Evolutionary conservation across 1,140 invertebrate genomes (phyloP), one percentile per base, ranked within the genome.

Genomic region (Pollicipes pollicipes): DNA sequence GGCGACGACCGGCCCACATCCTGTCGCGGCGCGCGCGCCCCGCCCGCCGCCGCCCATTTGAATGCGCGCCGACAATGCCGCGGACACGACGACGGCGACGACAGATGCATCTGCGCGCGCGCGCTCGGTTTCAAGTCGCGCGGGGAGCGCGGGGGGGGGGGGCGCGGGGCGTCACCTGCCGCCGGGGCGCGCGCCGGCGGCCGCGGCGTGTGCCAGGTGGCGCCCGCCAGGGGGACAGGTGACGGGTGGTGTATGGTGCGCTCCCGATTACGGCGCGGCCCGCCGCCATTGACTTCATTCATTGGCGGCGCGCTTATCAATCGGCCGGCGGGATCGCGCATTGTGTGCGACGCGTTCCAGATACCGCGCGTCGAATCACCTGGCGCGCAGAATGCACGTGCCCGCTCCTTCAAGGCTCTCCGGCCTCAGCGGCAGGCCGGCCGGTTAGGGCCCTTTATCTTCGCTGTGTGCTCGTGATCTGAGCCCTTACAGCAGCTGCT

Each of bases 201-300:
- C n/a, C 45, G 45, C 45, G 45, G 45, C 45, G 45, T 58, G 45
- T 58, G 45, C 45, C 45, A 58, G 45, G 45, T 58, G 45, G 45
- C 45, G 13, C 2, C 6, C 45, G 45, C 13, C 45, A 10, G 6
- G 13, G 10, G 45, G 45, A 58, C 45, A 58, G 45, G 45, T 58
- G 45, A 58, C 45, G 45, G 45, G 45, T 58, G 45, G 13, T 58
- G 10, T 58, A 58, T 58, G 45, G 45, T n/a, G n/a, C n/a, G 13
- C 45, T 10, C 45, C 45, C 45, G 45, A 58, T 58, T 21, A 21
- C 6, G 6, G 13, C 45, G 45, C 45, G 6, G 45, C 45, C 45
- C 13, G 24, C 45, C 45, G 21, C 45, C 45, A 58, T 58, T 58
- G 45, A 58, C 45, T 58, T 58, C 45, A 58, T 58, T 58, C 45